Base-by-base conservation (phyloP, 2,888 invertebrate genomes). In the Latrodectus hesperus region DNA sequence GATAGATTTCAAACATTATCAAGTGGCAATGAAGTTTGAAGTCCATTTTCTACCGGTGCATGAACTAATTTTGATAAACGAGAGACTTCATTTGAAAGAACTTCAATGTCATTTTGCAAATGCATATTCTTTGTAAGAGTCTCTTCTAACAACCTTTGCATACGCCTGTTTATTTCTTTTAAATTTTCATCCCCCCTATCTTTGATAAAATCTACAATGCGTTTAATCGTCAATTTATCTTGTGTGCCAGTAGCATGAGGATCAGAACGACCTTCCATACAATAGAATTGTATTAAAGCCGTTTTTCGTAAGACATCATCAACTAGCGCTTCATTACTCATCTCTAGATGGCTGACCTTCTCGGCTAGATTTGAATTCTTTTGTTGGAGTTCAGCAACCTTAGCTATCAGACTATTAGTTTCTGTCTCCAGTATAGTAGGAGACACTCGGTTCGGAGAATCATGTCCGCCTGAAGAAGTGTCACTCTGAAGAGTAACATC, bases 121-220 rank as follows among this genome's bases (percentile, higher is more conserved):
- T 93, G 92, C 93, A 93, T 93, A 90, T 93, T 93, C 90, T 93
- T 93, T 38, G 93, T 93, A 11, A 93, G 91, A 3, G 93, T 93
- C 90, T 93, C 93, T 90, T 93, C 93, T 52, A 93, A 90, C 92
- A 93, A 92, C 67, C 92, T 91, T 90, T 93, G 93, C 88, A 93
- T 91, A 81, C 92, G 92, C 75, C 90, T 89, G 70, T 90, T 90
- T 12, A 90, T 90, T 75, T 91, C 91, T 70, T 85, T 91, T 68
- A 92, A 89, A 83, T 91, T 91, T 77, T 92, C 92, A 73, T 92
- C 92, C 17, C 92, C 92, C 53, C 91, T 91, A 89, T 92, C 92
- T 87, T 92, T 92, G 49, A 93, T 92, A 76, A 92, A 91, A 86
- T 93, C 93, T 74, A 93, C 91, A 73, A 93, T 92, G 81, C 92